Conservation (phyloP, 2,113 vertebrate genomes). For the Clarias macrocephalus region DNA sequence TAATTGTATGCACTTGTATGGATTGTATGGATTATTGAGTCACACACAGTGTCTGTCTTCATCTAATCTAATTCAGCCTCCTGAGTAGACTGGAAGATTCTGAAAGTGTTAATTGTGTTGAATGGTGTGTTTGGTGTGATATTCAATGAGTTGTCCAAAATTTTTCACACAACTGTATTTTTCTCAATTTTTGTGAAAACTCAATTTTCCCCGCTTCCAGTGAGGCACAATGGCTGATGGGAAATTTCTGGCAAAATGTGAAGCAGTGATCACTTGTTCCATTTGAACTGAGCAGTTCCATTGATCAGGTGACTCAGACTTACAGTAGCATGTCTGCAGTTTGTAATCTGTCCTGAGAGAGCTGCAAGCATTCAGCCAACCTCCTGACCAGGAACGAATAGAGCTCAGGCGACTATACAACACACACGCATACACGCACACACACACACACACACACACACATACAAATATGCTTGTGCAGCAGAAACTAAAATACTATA, state of each 20-base stretch:
- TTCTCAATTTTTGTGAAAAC: too few species aligned
- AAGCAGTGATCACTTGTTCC: too few species aligned
- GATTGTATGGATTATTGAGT: not conserved
- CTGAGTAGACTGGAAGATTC: not conserved
- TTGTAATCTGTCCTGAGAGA: slow-evolving; percentile 20
- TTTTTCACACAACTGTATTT: too few species aligned
- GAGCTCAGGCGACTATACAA: slow-evolving; percentile 65
- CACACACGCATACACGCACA: not conserved
- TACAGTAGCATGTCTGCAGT: slow-evolving; percentile 68
- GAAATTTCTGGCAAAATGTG: too few species aligned
- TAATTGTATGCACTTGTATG: too few species aligned
- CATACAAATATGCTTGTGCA: too few species aligned
- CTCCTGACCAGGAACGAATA: slow-evolving; percentile 71
- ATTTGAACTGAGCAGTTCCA: too few species aligned
- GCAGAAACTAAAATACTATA: too few species aligned
- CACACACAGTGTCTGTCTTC: not conserved
- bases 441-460: not conserved
- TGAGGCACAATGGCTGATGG: too few species aligned
- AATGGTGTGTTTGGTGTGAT: not conserved
- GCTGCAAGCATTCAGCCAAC: slow-evolving; percentile 64
- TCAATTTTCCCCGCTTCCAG: too few species aligned
- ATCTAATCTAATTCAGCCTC: not conserved
- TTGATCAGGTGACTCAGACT: slow-evolving; percentile 38
- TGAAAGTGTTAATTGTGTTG: not conserved
- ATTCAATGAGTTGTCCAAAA: too few species aligned